Evolutionary conservation across 2,797 vertebrate genomes (phyloP).

Genomic region (Lindbergichthys nudifrons): DNA sequence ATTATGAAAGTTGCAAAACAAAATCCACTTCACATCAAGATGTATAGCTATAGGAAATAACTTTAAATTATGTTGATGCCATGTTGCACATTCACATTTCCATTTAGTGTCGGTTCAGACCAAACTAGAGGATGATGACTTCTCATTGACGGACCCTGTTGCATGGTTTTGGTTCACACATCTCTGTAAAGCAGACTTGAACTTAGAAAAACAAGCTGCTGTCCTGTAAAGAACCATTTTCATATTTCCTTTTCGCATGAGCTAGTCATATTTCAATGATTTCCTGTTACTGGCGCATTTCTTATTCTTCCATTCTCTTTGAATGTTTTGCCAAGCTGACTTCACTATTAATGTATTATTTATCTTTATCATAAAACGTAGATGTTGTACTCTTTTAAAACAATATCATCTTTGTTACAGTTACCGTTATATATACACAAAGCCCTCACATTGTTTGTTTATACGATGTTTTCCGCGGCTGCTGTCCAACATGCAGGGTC

Average conservation of each 20-base stretch:
- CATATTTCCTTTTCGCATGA: slow-evolving; percentile 46
- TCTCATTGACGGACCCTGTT: neutral
- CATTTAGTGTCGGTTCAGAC: neutral
- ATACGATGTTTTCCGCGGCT: slow-evolving; percentile 26
- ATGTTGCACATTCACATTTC: neutral
- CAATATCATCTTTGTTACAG: neutral
- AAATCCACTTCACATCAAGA: neutral
- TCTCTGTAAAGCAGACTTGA: neutral
- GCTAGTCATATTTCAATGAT: slow-evolving; percentile 46
- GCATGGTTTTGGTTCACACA: neutral
- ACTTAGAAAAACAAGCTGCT: slow-evolving; percentile 30
- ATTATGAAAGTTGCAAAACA: neutral
- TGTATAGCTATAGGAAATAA: neutral
- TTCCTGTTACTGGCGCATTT: slow-evolving; percentile 31
- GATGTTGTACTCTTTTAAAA: neutral
- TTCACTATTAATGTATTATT: neutral
- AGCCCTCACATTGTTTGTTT: neutral
- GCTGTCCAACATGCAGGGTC: slow-evolving; percentile 85
- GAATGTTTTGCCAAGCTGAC: neutral
- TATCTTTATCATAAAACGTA: neutral
- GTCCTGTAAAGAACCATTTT: slow-evolving; percentile 17
- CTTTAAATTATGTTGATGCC: neutral
- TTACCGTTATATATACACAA: neutral
- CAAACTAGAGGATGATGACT: neutral
- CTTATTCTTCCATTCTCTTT: neutral